Evolutionary conservation across 2,888 invertebrate species (phyloP).

Genomic region (Drosophila neotestacea): DNA sequence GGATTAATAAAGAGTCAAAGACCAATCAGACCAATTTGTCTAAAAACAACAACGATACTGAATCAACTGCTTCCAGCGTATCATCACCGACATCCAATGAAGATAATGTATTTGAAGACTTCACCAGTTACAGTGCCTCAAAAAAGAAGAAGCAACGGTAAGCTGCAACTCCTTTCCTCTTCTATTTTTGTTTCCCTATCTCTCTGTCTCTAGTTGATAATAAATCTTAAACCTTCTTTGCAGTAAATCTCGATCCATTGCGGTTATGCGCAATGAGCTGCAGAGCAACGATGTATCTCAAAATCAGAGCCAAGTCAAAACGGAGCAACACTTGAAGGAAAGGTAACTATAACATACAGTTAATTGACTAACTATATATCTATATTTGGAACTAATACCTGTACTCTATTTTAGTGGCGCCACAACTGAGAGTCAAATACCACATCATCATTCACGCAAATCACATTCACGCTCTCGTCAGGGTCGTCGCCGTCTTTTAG

Average conservation of each 20-base stretch:
- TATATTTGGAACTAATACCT: not conserved
- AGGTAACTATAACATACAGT: conserved; percentile 28
- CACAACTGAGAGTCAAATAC: not conserved
- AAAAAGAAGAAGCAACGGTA: conserved; percentile 74
- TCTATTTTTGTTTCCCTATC: not conserved
- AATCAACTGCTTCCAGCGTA: conserved; percentile 5
- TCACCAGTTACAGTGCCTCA: conserved; percentile 72
- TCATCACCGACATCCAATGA: conserved; percentile 58
- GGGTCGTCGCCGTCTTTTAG: conserved; percentile 51
- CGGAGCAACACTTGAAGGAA: conserved; percentile 40
- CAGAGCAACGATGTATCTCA: conserved; percentile 80
- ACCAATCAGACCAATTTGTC: not conserved
- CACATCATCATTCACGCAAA: conserved; percentile 27
- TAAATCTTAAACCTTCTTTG: not conserved
- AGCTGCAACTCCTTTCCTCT: not conserved
- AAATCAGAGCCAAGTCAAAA: conserved; percentile 25
- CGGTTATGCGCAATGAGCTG: conserved; percentile 77
- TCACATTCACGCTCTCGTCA: conserved; percentile 37
- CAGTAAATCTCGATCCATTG: conserved; percentile 84
- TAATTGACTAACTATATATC: not conserved
- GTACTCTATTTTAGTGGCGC: conserved; percentile 12
- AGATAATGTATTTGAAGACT: conserved; percentile 81
- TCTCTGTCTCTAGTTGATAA: not conserved
- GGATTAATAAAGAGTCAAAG: conserved; percentile 45
- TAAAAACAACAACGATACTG: conserved; percentile 11